Percentiles rank a stretch among this genome's conserved stretches.
Conservation (phyloP, 92 coral and sea anemone species). For the Meandrina meandrites region DNA sequence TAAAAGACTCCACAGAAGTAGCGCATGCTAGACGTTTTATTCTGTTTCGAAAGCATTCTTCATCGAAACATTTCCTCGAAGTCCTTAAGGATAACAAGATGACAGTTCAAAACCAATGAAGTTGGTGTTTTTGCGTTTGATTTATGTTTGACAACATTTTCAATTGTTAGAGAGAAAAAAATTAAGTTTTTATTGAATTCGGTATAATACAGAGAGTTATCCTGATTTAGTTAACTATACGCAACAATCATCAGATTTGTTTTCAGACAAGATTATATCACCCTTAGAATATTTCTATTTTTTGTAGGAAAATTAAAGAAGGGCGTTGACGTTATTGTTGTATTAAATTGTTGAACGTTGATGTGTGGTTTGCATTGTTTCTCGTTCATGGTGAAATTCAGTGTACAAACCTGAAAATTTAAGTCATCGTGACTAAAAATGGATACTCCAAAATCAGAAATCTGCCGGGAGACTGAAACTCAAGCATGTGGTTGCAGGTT, state of each 20-base stretch:
- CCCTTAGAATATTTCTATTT: conserved; percentile 1
- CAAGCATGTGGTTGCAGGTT: no score
- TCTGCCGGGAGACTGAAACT: no score
- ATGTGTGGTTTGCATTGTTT: not conserved
- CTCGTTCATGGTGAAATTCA: no score
- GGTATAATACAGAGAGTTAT: not conserved
- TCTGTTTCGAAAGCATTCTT: not conserved
- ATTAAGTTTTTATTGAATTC: not conserved
- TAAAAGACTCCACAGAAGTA: conserved; percentile 5
- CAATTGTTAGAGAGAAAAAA: not conserved
- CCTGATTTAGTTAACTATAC: not conserved
- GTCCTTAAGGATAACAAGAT: not conserved
- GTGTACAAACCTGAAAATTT: no score
- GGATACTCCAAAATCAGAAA: no score
- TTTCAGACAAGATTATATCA: not conserved
- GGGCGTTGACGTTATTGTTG: conserved; percentile 12
- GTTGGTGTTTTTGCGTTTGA: not conserved
- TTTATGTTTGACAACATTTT: not conserved
- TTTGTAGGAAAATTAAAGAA: not conserved
- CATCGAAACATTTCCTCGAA: not conserved
- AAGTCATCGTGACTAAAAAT: no score
- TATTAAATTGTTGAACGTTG: conserved; percentile 19
- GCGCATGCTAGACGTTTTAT: not conserved
- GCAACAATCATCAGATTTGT: not conserved
- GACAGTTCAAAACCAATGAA: not conserved